Evolutionary conservation across 2,113 vertebrate genomes (phyloP).

Genomic region (Cheirogaleus medius): DNA sequence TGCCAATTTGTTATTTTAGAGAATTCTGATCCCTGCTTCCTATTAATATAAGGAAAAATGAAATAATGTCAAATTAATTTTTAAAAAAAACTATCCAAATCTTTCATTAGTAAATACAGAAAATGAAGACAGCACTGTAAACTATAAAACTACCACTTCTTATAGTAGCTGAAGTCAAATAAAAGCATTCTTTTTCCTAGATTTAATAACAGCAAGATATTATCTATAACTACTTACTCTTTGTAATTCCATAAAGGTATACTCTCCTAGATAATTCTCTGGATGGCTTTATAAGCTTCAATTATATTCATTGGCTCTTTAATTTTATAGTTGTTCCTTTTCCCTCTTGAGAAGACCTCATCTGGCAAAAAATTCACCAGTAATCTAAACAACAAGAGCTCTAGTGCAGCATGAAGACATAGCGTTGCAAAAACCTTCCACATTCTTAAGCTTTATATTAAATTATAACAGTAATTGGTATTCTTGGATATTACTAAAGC

Average conservation of each 20-base stretch:
- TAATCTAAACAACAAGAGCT: background rate
- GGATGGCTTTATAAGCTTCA: slow-evolving; percentile 15
- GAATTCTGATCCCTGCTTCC: background rate
- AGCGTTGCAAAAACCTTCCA: background rate
- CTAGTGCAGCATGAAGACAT: background rate
- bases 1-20: background rate
- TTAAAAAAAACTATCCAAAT: background rate
- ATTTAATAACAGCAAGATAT: background rate
- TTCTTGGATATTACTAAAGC: background rate
- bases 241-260: slow-evolving; percentile 12
- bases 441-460: background rate
- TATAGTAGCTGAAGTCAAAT: background rate
- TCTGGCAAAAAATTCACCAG: slow-evolving; percentile 34
- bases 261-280: background rate
- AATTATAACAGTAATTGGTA: background rate
- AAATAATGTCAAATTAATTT: background rate
- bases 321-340: background rate
- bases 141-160: background rate
- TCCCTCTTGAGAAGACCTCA: background rate
- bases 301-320: background rate
- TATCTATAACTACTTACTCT: background rate
- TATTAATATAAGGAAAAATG: slow-evolving; percentile 36
- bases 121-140: background rate
- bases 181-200: slow-evolving; percentile 19
- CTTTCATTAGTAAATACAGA: background rate